A percentile compares a stretch with the other conserved stretches of the same genome.
phyloP scores from a whole-genome alignment of 2,888 invertebrate genomes.

The Tachina fera region DNA sequence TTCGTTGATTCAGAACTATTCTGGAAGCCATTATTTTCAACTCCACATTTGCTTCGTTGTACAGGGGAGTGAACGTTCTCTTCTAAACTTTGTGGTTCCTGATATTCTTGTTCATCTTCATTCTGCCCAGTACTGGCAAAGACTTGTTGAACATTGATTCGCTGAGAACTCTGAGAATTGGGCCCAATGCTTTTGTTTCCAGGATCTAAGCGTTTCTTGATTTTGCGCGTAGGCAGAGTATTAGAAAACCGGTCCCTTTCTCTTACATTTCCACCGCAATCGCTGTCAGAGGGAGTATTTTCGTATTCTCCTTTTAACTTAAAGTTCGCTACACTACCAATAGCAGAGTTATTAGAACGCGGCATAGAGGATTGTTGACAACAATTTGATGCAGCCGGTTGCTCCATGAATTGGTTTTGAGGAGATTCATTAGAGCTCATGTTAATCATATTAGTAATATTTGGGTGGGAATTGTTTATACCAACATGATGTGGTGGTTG shows the following conservation, averaged over 20 bases:
- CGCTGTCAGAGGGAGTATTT: slow-evolving; percentile 84
- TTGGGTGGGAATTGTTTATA: slow-evolving; percentile 9
- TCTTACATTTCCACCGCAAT: slow-evolving; percentile 75
- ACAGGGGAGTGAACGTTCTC: slow-evolving; percentile 42
- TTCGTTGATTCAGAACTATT: slow-evolving; percentile 85
- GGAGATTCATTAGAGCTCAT: slow-evolving; percentile 39
- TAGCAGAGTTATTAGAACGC: slow-evolving; percentile 52
- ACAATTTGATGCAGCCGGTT: slow-evolving; percentile 61
- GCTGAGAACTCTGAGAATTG: slow-evolving; percentile 76
- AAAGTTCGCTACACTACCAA: slow-evolving; percentile 68
- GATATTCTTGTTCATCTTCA: slow-evolving; percentile 76
- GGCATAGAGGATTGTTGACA: slow-evolving; percentile 70
- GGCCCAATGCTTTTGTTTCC: slow-evolving; percentile 82
- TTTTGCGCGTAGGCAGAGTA: slow-evolving; percentile 85
- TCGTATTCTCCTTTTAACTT: slow-evolving; percentile 83
- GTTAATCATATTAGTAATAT: slow-evolving; percentile 40
- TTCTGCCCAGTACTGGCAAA: slow-evolving; percentile 74
- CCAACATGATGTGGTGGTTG: slow-evolving; percentile 74
- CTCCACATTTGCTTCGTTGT: slow-evolving; percentile 84
- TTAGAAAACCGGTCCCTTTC: slow-evolving; percentile 84
- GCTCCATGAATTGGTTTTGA: slow-evolving; percentile 66
- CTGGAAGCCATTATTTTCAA: slow-evolving; percentile 91
- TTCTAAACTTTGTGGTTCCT: slow-evolving; percentile 78
- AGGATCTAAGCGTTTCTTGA: slow-evolving; percentile 84
- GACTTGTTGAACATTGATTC: slow-evolving; percentile 84